Base-by-base conservation (phyloP, 2,888 invertebrate genomes). In the Mimas tiliae region DNA sequence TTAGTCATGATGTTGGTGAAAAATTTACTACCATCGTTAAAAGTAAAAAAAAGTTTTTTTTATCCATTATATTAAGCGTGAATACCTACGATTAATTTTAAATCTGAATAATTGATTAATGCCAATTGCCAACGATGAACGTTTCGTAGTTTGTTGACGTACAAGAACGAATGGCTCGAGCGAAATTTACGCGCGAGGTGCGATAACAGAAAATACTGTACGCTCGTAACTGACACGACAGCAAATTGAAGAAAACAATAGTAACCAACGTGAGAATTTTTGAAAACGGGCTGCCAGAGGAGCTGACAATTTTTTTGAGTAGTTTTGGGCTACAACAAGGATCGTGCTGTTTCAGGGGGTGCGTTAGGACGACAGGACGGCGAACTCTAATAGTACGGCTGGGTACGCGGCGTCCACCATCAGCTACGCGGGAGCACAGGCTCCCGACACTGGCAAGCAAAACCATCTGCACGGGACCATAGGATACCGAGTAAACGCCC, bases 301-400 rank as follows among this genome's bases (percentile, higher is more conserved):
- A 73, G 65, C 70, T 75, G 79, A 76, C 71, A 16, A 74, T 75
- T 78, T 73, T 71, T 72, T 73, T 64, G 73, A 70, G 74, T 76
- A 70, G 73, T 76, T 74, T 75, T 70, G 74, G 75, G 70, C 79
- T 87, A 84, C 88, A 89, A 83, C 81, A 81, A 80, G 78, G 81
- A 87, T 79, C 87, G 75, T 87, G 87, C 87, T 91, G 85, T 91
- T 93, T 91, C 93, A 93, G 93, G 86, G 84, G 91, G 96, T 96
- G 84, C 95, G 95, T 95, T 95, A 95, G 90, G 95, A 95, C 93
- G 95, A 95, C 96, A 90, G 94, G 96, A 95, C 96, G 90, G 93
- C 93, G 90, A 89, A 92, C 94, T 95, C 95, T 88, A 90, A 94
- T 90, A 95, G 95, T 90, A 95, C 95, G 94, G 94, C 94, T 88